phyloP scores from a whole-genome alignment of 2,113 vertebrate genomes.

The Clarias magur region DNA sequence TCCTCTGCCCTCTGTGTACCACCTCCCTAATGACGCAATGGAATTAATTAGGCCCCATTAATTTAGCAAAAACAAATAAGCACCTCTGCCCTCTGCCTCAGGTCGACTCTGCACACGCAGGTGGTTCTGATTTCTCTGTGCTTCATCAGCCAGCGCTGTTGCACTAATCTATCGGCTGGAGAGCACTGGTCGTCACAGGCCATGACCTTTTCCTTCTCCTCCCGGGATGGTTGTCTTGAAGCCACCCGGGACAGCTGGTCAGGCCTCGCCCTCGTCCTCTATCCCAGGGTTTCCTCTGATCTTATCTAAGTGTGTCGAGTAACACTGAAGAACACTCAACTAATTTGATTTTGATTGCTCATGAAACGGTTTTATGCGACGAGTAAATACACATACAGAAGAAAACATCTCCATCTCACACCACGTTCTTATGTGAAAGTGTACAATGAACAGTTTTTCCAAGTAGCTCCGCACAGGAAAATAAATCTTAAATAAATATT shows the following conservation, averaged over 20 bases:
- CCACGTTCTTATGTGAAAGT: not conserved
- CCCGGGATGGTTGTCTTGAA: slow-evolving; percentile 46
- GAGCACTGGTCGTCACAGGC: slow-evolving; percentile 66
- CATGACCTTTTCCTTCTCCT: slow-evolving; percentile 65
- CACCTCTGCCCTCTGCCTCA: slow-evolving; percentile 62
- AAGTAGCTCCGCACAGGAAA: not conserved
- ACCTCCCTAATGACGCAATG: slow-evolving; percentile 74
- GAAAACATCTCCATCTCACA: not conserved
- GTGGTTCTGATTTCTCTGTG: slow-evolving; percentile 78
- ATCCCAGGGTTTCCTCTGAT: slow-evolving; percentile 43
- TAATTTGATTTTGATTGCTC: slow-evolving; percentile 51
- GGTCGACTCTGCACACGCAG: slow-evolving; percentile 63
- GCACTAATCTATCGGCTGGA: slow-evolving; percentile 72
- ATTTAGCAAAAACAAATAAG: slow-evolving; percentile 81
- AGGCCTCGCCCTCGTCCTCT: slow-evolving; percentile 7
- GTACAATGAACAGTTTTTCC: not conserved
- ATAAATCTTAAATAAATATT: not conserved
- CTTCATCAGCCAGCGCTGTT: slow-evolving; percentile 73
- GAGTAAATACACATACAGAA: not conserved
- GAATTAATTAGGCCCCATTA: slow-evolving; percentile 81
- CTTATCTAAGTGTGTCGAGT: slow-evolving; percentile 38
- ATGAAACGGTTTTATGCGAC: slow-evolving; percentile 32
- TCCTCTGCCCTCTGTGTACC: slow-evolving; percentile 66
- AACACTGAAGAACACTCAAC: slow-evolving; percentile 24
- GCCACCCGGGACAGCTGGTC: slow-evolving; percentile 36